A percentile compares a stretch with the other conserved stretches of the same genome.
Evolutionary conservation across 2,888 invertebrate species (phyloP).

Genomic region (Eristalinus sepulchralis): DNA sequence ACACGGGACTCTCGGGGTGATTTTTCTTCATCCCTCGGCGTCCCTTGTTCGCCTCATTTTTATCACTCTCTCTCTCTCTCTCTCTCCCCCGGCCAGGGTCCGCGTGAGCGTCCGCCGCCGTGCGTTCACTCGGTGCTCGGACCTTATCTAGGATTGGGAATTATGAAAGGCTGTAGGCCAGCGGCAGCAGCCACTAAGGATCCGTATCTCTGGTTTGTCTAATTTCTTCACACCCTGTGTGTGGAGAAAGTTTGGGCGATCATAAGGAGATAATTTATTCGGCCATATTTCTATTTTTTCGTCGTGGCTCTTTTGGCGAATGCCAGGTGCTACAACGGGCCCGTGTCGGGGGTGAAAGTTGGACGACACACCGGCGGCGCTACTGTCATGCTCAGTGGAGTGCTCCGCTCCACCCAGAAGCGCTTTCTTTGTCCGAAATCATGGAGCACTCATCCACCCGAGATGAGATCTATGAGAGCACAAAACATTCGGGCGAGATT

Average conservation of each 20-base stretch:
- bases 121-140: constrained; percentile 20
- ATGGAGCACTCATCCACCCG: constrained; percentile 55
- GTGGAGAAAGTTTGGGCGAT: constrained; percentile 70
- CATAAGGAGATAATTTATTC: constrained; percentile 70
- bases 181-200: constrained; percentile 62
- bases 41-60: constrained; percentile 35
- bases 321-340: constrained; percentile 49
- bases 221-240: constrained; percentile 72
- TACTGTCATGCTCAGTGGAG: constrained; percentile 60
- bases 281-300: constrained; percentile 61
- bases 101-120: background rate
- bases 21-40: constrained; percentile 43
- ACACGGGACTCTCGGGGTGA: constrained; percentile 54
- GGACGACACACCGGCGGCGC: constrained; percentile 1
- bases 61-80: constrained; percentile 23
- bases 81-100: too few relatives aligned
- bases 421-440: constrained; percentile 59
- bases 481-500: constrained; percentile 25
- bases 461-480: constrained; percentile 57
- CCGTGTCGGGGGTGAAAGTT: constrained; percentile 17
- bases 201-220: constrained; percentile 68
- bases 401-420: constrained; percentile 23
- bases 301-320: constrained; percentile 33
- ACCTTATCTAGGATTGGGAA: constrained; percentile 65
- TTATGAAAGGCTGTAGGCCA: constrained; percentile 62